A percentile compares a stretch with the other conserved stretches of the same genome.
Conservation (phyloP, 2,797 vertebrate species). For the Pangasius sanitwongsei region DNA sequence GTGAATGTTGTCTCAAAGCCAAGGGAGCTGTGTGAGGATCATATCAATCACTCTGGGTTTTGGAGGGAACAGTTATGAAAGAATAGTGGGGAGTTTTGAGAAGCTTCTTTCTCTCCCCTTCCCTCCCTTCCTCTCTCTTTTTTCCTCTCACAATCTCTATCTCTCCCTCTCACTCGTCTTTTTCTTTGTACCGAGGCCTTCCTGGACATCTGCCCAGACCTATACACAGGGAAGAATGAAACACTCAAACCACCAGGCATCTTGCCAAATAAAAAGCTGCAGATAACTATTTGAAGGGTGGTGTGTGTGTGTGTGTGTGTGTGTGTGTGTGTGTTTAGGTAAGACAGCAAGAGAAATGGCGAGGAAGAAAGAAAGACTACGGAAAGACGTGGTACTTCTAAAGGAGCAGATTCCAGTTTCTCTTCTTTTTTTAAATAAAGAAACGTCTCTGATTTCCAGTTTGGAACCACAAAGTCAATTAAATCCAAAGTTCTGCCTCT, state of each 20-base stretch:
- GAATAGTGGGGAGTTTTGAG: constrained; percentile 65
- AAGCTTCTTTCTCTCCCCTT: constrained; percentile 59
- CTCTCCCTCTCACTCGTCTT: constrained; percentile 49
- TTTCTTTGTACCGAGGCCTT: constrained; percentile 71
- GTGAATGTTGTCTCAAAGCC: constrained; percentile 71
- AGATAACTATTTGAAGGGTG: constrained; percentile 76
- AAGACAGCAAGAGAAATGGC: neutral
- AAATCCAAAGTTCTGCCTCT: constrained; percentile 47
- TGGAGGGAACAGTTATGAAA: constrained; percentile 74
- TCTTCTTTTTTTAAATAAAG: constrained; percentile 22
- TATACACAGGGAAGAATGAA: constrained; percentile 85
- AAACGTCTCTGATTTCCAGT: constrained; percentile 40
- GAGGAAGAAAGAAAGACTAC: neutral
- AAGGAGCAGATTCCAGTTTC: constrained; percentile 38
- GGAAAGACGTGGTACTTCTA: constrained; percentile 32
- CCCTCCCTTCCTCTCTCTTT: constrained; percentile 33
- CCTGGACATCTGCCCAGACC: constrained; percentile 98
- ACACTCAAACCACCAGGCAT: constrained; percentile 79
- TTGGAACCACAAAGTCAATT: constrained; percentile 43
- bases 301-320: constrained; percentile 32
- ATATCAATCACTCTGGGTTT: constrained; percentile 76
- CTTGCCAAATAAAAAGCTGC: constrained; percentile 79
- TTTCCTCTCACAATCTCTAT: constrained; percentile 34
- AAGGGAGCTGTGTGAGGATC: constrained; percentile 73
- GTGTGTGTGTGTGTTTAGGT: constrained; percentile 31